Evolutionary conservation across 2,113 vertebrate genomes (phyloP).

Genomic region (Rhombomys opimus): DNA sequence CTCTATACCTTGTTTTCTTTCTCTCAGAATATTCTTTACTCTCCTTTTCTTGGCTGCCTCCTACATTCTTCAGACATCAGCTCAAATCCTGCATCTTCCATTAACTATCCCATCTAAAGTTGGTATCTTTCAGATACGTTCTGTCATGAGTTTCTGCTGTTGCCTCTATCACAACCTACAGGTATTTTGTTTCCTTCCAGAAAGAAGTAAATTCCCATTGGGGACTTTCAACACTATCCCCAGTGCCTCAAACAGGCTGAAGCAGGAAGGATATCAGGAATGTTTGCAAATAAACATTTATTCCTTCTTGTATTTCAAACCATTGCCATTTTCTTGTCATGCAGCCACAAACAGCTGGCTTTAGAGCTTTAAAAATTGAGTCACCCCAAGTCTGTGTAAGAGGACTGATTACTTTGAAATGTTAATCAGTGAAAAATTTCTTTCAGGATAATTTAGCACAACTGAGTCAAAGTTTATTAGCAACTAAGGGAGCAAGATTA

Average conservation of each 20-base stretch:
- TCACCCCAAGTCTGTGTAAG: background rate
- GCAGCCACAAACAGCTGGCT: constrained; percentile 31
- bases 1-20: constrained; percentile 18
- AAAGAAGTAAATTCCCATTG: constrained; percentile 29
- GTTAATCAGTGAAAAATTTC: constrained; percentile 39
- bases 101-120: background rate
- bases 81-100: constrained; percentile 15
- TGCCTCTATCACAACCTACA: background rate
- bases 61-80: constrained; percentile 20
- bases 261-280: background rate
- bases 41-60: background rate
- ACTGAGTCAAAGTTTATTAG: constrained; percentile 2
- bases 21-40: constrained; percentile 1
- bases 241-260: background rate
- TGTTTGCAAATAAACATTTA: constrained; percentile 51
- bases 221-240: background rate
- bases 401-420: constrained; percentile 1
- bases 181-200: constrained; percentile 24
- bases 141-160: background rate
- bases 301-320: constrained; percentile 17
- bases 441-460: constrained; percentile 52
- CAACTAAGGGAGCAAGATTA: constrained; percentile 16
- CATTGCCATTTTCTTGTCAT: background rate
- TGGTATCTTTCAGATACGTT: background rate
- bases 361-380: constrained; percentile 51